Percentiles rank a stretch among this genome's conserved stretches.
phyloP scores from a whole-genome alignment of 1,140 invertebrate genomes.

The Anadara kagoshimensis region DNA sequence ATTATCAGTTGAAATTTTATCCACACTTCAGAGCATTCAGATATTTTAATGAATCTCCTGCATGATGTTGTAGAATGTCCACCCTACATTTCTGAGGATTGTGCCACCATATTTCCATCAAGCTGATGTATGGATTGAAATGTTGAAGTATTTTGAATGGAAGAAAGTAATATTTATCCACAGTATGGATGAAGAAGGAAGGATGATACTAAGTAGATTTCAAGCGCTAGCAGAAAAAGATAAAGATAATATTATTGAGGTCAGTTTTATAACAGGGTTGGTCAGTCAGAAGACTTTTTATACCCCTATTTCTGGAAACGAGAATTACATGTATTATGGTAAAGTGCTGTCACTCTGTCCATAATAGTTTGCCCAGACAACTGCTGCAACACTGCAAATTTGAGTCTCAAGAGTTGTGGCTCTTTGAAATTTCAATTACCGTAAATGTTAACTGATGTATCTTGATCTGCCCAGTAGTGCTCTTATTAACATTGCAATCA shows the following conservation, averaged over 20 bases:
- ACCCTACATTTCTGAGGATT: conserved; percentile 96
- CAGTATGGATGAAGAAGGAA: conserved; percentile 95
- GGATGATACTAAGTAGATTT: conserved; percentile 91
- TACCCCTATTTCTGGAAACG: too few relatives aligned
- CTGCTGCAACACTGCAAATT: too few relatives aligned
- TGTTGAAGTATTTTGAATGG: conserved; percentile 94
- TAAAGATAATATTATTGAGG: conserved; percentile 48
- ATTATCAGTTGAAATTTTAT: too few relatives aligned
- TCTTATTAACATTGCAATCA: too few relatives aligned
- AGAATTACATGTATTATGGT: too few relatives aligned
- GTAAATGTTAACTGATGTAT: too few relatives aligned
- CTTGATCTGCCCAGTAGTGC: too few relatives aligned
- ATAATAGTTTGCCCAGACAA: too few relatives aligned
- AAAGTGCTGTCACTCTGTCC: too few relatives aligned
- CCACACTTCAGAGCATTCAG: background rate
- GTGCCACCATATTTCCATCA: conserved; percentile 98
- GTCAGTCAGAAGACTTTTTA: too few relatives aligned
- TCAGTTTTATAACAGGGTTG: conserved; percentile 11
- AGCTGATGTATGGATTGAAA: conserved; percentile 96
- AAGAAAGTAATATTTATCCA: conserved; percentile 97
- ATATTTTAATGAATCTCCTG: background rate
- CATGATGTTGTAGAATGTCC: conserved; percentile 86
- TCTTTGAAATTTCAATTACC: too few relatives aligned
- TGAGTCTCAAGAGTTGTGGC: too few relatives aligned
- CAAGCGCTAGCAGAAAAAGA: conserved; percentile 77